Conservation (phyloP, 2,888 invertebrate genomes). For the Tiliacea citrago region DNA sequence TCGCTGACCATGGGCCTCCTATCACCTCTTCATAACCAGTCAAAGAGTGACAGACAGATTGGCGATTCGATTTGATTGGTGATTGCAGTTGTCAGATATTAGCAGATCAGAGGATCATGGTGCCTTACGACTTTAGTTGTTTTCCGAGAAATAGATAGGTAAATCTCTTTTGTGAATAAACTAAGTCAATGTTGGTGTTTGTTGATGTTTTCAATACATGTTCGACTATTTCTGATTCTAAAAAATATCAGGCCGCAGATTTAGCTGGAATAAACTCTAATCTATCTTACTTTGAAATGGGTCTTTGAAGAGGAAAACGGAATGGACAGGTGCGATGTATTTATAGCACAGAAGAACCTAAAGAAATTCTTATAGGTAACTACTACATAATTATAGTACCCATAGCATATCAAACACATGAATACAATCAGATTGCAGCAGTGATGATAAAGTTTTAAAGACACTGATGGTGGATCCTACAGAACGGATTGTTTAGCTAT, state of each 20-base stretch:
- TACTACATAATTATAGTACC: not conserved
- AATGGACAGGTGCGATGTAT: conserved; percentile 35
- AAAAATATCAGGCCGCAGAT: conserved; percentile 15
- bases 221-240: not conserved
- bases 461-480: not conserved
- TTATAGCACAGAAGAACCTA: conserved; percentile 10
- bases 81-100: not conserved
- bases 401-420: not conserved
- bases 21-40: not conserved
- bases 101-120: too few species aligned
- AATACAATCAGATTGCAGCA: not conserved
- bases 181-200: too few species aligned
- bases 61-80: too few species aligned
- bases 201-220: not conserved
- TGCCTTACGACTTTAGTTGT: not conserved
- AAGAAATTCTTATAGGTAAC: conserved; percentile 2
- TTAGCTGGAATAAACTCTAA: conserved; percentile 25
- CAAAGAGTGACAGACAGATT: too few species aligned
- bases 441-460: not conserved
- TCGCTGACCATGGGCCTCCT: not conserved
- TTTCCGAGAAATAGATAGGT: not conserved
- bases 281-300: conserved; percentile 34
- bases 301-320: conserved; percentile 34
- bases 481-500: not conserved
- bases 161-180: not conserved